phyloP scores from a whole-genome alignment of 2,888 invertebrate species.

The Ennomos fuscantarius region DNA sequence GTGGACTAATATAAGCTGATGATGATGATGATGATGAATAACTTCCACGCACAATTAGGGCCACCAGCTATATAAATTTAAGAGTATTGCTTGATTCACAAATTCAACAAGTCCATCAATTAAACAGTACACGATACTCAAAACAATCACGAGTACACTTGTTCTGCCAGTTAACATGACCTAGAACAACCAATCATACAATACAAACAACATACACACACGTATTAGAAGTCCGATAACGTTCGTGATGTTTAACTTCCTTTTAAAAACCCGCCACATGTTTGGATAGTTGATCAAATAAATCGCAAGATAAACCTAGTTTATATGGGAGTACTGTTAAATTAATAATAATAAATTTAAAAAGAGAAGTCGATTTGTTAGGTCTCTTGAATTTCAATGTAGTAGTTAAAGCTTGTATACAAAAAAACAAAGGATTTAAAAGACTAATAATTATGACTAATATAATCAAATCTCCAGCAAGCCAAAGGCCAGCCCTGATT shows the following conservation, averaged over 20 bases:
- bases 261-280: constrained; percentile 18
- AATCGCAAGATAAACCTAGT: too few relatives aligned
- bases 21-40: too few relatives aligned
- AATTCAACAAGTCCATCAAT: constrained; percentile 13
- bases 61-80: too few relatives aligned
- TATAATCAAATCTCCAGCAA: background rate
- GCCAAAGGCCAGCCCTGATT: too few relatives aligned
- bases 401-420: background rate
- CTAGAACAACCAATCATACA: constrained; percentile 36
- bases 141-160: constrained; percentile 8
- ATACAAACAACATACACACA: background rate
- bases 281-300: constrained; percentile 9
- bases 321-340: too few relatives aligned
- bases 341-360: too few relatives aligned
- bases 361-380: too few relatives aligned
- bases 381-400: too few relatives aligned
- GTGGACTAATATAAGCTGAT: too few relatives aligned
- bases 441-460: background rate
- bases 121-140: constrained; percentile 6
- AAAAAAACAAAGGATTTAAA: background rate
- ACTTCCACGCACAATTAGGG: constrained; percentile 3
- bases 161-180: constrained; percentile 35
- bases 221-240: constrained; percentile 10
- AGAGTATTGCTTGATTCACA: background rate
- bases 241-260: constrained; percentile 39